Percentiles rank a stretch among this genome's conserved stretches.
phyloP scores from a whole-genome alignment of 2,797 vertebrate species.

The Telmatherina bonti region DNA sequence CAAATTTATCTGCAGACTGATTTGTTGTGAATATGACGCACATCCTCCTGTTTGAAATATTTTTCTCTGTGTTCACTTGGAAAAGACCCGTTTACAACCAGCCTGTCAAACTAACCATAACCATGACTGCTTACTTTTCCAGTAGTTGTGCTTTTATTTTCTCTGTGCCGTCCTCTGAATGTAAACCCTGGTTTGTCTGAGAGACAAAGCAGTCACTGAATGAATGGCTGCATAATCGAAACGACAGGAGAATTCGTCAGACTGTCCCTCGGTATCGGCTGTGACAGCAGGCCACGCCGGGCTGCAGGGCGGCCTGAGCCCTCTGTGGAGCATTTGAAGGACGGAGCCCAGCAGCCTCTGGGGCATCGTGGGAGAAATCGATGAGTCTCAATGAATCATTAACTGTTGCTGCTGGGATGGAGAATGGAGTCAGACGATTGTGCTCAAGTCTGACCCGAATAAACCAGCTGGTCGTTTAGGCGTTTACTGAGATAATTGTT shows the following conservation, averaged over 20 bases:
- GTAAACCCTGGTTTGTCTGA: not conserved
- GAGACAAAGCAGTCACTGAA: conserved; percentile 22
- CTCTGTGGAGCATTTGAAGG: conserved; percentile 54
- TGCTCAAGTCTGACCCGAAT: not conserved
- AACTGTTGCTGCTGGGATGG: conserved; percentile 11
- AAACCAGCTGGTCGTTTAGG: not conserved
- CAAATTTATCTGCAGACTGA: too few relatives aligned
- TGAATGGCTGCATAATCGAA: conserved; percentile 69
- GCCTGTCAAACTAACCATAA: too few relatives aligned
- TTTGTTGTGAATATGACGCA: too few relatives aligned
- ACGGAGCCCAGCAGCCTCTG: conserved; percentile 51
- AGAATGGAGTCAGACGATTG: conserved; percentile 14
- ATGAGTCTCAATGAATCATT: conserved; percentile 46
- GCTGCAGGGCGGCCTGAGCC: conserved; percentile 28
- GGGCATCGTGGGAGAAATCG: conserved; percentile 31
- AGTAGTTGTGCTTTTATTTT: not conserved
- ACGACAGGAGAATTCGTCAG: conserved; percentile 55
- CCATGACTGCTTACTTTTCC: not conserved
- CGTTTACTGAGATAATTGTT: not conserved
- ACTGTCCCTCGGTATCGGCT: conserved; percentile 20
- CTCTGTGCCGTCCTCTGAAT: not conserved
- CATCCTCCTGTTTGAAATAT: too few relatives aligned
- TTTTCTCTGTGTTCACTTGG: too few relatives aligned
- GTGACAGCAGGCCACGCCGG: conserved; percentile 44
- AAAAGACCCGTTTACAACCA: too few relatives aligned